These are phyloP conservation scores for Rousettus leschenaultii DNA, from an alignment of 2,113 vertebrate genomes.

Conservation along the genomic window DNA sequence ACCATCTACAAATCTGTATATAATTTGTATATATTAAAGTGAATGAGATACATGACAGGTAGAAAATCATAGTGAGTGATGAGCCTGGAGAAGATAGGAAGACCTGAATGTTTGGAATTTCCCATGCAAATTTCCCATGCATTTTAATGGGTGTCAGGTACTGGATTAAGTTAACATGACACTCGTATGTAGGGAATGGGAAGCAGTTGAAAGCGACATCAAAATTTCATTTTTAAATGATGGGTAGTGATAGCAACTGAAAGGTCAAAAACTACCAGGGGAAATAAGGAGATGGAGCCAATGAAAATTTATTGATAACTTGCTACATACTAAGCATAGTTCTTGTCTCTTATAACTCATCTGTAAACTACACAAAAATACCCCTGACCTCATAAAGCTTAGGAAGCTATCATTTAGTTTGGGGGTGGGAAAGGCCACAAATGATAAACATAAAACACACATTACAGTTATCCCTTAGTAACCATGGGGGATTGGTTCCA, in stretches of 20 bases:
- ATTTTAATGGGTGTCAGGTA: background rate
- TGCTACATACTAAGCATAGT: background rate
- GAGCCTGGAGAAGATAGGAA: background rate
- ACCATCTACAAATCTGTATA: background rate
- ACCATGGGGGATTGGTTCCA: background rate
- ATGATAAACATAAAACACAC: background rate
- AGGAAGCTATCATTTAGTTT: background rate
- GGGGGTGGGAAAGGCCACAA: background rate
- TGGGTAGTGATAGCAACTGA: background rate
- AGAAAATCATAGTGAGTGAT: background rate
- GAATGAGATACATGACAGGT: background rate
- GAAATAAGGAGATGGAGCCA: background rate
- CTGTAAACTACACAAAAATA: background rate
- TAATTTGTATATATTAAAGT: background rate
- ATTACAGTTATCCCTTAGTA: background rate
- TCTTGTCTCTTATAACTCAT: background rate
- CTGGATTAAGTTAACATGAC: background rate
- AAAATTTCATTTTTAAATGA: conserved; percentile 38
- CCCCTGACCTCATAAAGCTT: background rate
- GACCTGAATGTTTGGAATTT: background rate
- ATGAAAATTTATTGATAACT: background rate
- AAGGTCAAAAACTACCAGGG: background rate
- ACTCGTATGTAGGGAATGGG: background rate
- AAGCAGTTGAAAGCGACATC: background rate
- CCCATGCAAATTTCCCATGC: background rate